A percentile compares a stretch with the other conserved stretches of the same genome.
phyloP scores from a whole-genome alignment of 2,113 vertebrate genomes.

The Aplodontia rufa region DNA sequence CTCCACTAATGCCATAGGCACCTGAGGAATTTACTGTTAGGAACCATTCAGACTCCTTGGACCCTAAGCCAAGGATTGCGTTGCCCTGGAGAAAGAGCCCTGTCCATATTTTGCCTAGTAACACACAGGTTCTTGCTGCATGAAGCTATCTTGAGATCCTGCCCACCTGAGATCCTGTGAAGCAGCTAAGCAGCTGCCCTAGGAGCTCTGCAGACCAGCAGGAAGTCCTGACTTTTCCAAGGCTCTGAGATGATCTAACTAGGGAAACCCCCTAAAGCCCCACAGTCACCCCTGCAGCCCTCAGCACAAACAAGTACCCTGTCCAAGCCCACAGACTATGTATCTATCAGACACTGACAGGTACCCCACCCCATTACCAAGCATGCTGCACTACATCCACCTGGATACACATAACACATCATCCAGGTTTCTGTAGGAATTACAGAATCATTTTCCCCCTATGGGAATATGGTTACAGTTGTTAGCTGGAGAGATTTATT shows the following conservation, averaged over 20 bases:
- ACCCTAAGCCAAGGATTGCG: not conserved
- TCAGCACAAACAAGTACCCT: not conserved
- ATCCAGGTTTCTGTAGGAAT: not conserved
- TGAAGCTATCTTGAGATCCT: not conserved
- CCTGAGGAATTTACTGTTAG: not conserved
- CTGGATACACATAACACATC: not conserved
- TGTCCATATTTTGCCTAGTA: not conserved
- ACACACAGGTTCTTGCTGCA: not conserved
- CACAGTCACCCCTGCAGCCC: not conserved
- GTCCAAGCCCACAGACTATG: not conserved
- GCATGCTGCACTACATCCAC: too few species aligned
- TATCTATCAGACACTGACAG: not conserved
- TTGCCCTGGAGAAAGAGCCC: not conserved
- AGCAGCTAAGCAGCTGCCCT: too few species aligned
- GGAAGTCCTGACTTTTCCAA: not conserved
- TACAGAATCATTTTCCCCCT: not conserved
- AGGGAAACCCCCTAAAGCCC: not conserved
- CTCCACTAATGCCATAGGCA: not conserved
- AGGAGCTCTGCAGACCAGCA: not conserved
- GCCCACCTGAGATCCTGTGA: not conserved
- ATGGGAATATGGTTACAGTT: not conserved
- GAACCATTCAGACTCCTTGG: not conserved
- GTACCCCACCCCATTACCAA: not conserved
- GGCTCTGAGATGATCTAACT: not conserved
- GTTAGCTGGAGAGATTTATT: not conserved